These are phyloP conservation scores for Tenthredo amoena DNA, from an alignment of 2,888 invertebrate species.

Conservation along the genomic window DNA sequence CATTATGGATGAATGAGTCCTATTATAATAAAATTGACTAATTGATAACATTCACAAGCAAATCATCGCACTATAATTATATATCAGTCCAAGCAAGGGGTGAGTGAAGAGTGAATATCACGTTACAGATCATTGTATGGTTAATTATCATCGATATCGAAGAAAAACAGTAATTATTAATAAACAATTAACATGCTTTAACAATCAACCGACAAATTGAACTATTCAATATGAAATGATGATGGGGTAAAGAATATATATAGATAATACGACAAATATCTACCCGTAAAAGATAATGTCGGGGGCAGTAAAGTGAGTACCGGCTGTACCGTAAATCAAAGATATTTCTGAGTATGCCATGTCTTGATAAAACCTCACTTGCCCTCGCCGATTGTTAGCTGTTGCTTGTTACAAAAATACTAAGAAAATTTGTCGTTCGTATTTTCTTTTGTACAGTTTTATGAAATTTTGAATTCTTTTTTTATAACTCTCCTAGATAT, in stretches of 20 bases:
- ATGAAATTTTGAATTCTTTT: slow-evolving; percentile 5
- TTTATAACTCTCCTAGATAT: neutral
- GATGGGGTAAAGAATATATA: neutral
- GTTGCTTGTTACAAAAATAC: slow-evolving; percentile 72
- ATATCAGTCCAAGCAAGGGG: slow-evolving; percentile 47
- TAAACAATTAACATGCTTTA: slow-evolving; percentile 50
- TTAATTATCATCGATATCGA: slow-evolving; percentile 1
- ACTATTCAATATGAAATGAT: slow-evolving; percentile 54
- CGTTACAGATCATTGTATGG: slow-evolving; percentile 23
- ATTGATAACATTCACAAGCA: slow-evolving; percentile 69
- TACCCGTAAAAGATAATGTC: neutral
- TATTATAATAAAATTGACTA: slow-evolving; percentile 34
- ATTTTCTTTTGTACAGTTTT: neutral
- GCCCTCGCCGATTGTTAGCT: slow-evolving; percentile 76
- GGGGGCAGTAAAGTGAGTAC: neutral
- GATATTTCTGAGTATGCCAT: neutral
- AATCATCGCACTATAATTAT: slow-evolving; percentile 65
- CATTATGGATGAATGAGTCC: slow-evolving; percentile 34
- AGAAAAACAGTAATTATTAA: slow-evolving; percentile 39
- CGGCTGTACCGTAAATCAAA: neutral
- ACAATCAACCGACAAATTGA: slow-evolving; percentile 53
- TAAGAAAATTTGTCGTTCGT: neutral
- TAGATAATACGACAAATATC: neutral
- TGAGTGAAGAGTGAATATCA: slow-evolving; percentile 40
- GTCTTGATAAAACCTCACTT: slow-evolving; percentile 71